A percentile compares a stretch with the other conserved stretches of the same genome.
Conservation (phyloP, 2,888 invertebrate species). For the Theretra japonica region DNA sequence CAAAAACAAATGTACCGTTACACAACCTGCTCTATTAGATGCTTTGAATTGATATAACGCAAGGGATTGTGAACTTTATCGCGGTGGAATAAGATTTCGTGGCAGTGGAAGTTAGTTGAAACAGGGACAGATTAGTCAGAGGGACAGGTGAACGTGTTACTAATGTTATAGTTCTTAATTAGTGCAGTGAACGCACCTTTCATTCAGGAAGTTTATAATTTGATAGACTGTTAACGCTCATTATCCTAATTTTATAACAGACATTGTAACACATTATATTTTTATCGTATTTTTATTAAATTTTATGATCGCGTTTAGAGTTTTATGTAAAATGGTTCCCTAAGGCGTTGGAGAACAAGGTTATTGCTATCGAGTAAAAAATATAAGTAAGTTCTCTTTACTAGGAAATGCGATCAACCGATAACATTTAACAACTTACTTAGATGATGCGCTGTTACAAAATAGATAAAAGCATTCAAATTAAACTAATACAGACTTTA, state of each 20-base stretch:
- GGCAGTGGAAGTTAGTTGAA: constrained; percentile 30
- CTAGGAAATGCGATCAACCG: background rate
- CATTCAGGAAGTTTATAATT: constrained; percentile 52
- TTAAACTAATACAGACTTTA: no score
- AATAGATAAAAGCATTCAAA: no score
- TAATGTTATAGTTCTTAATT: constrained; percentile 71
- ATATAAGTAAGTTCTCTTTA: background rate
- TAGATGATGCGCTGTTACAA: no score
- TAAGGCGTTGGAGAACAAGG: background rate
- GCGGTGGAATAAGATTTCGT: constrained; percentile 41
- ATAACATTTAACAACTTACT: no score
- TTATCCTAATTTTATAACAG: constrained; percentile 28
- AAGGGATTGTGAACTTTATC: constrained; percentile 48
- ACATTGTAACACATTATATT: constrained; percentile 20
- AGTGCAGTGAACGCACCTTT: constrained; percentile 59
- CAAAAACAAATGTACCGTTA: constrained; percentile 77
- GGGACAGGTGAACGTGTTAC: constrained; percentile 74
- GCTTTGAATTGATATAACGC: constrained; percentile 38
- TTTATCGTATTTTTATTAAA: constrained; percentile 24
- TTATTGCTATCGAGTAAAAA: background rate
- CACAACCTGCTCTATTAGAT: constrained; percentile 58
- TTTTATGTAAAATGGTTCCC: background rate
- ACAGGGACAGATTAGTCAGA: constrained; percentile 44
- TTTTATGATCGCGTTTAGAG: constrained; percentile 13
- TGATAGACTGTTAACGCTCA: constrained; percentile 38